Evolutionary conservation across 1,140 invertebrate species (phyloP).

Genomic region (Radopholus similis): DNA sequence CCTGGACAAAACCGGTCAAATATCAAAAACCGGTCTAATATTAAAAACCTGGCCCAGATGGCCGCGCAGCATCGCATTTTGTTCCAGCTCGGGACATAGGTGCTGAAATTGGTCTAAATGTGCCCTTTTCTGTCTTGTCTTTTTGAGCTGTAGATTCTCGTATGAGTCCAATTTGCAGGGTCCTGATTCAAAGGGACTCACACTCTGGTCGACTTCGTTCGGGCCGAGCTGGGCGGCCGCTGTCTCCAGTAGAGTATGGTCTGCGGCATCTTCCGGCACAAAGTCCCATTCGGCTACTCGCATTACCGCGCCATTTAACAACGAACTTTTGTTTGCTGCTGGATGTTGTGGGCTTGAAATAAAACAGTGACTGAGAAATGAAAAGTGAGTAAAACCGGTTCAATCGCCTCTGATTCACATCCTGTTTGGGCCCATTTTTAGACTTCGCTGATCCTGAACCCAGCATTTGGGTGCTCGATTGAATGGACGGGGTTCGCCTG

Average conservation of each 20-base stretch:
- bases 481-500: background rate
- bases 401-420: no score
- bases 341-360: background rate
- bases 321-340: background rate
- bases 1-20: no score
- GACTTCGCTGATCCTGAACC: background rate
- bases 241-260: background rate
- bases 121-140: background rate
- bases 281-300: background rate
- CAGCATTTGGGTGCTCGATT: background rate
- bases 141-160: background rate
- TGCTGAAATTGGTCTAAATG: constrained; percentile 1
- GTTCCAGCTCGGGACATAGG: constrained; percentile 24
- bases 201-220: background rate
- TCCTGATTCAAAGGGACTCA: background rate
- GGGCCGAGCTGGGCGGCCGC: background rate
- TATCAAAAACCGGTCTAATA: no score
- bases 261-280: background rate
- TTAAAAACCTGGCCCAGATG: constrained; percentile 39
- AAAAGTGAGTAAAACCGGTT: background rate
- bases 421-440: background rate
- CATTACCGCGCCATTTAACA: background rate
- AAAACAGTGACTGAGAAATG: background rate
- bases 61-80: constrained; percentile 21
- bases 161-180: background rate